These are phyloP conservation scores for Zhuqinia jingwanae DNA, from an alignment of 2,888 invertebrate species.

Conservation along the genomic window DNA sequence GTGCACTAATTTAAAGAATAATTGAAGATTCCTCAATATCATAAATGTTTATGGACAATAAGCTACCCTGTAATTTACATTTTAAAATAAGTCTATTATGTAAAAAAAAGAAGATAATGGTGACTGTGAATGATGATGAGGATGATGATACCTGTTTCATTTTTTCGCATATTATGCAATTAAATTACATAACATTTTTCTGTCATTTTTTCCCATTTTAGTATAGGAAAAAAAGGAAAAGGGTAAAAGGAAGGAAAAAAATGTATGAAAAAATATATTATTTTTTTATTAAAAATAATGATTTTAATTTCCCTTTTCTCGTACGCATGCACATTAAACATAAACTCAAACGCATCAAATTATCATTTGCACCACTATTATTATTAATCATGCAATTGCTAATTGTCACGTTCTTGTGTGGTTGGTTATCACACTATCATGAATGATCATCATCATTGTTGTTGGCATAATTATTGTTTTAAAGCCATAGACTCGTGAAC, in stretches of 20 bases:
- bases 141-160: conserved; percentile 10
- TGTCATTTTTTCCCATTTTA: background rate
- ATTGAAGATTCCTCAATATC: conserved; percentile 33
- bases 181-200: conserved; percentile 3
- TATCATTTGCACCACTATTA: conserved; percentile 34
- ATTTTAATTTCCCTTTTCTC: background rate
- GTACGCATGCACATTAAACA: too few species aligned
- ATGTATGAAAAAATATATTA: too few species aligned
- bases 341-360: conserved; percentile 32
- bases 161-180: conserved; percentile 30
- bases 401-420: conserved; percentile 68
- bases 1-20: conserved; percentile 47
- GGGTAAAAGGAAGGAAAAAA: too few species aligned
- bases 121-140: too few species aligned
- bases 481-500: conserved; percentile 41
- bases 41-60: conserved; percentile 38
- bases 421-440: conserved; percentile 53
- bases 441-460: background rate
- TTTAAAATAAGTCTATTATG: background rate
- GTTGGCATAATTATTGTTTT: conserved; percentile 25
- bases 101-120: too few species aligned
- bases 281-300: background rate
- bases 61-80: conserved; percentile 34
- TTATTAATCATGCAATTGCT: conserved; percentile 44
- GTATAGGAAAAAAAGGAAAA: background rate